These are phyloP conservation scores for Drosophila pseudotakahashii DNA, from an alignment of 2,888 invertebrate species.

Conservation along the genomic window DNA sequence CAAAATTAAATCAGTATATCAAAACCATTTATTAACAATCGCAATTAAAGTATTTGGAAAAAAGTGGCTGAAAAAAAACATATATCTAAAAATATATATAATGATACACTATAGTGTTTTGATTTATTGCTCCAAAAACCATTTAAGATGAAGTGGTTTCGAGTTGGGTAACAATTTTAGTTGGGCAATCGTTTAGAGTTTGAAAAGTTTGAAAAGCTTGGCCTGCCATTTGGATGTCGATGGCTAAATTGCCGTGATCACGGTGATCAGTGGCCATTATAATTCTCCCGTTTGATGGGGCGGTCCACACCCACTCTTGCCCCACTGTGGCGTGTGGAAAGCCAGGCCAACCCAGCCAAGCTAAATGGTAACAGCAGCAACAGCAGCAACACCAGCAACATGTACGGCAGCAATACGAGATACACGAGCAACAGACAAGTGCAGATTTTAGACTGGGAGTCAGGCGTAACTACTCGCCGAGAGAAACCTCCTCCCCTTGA, in stretches of 20 bases:
- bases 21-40: no score
- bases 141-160: neutral
- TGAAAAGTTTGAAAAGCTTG: conserved; percentile 9
- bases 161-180: neutral
- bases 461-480: conserved; percentile 69
- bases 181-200: neutral
- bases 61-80: no score
- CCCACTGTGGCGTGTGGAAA: conserved; percentile 45
- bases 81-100: no score
- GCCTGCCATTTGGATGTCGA: conserved; percentile 14
- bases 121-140: neutral
- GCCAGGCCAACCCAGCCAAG: conserved; percentile 12
- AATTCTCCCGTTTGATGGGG: conserved; percentile 10
- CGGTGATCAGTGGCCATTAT: conserved; percentile 20
- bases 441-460: conserved; percentile 29
- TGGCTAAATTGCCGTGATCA: conserved; percentile 15
- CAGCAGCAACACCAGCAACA: neutral
- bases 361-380: conserved; percentile 32
- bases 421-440: conserved; percentile 11
- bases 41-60: no score
- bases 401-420: conserved; percentile 2
- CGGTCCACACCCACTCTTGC: conserved; percentile 12
- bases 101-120: no score
- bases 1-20: no score
- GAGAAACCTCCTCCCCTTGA: conserved; percentile 56